These are phyloP conservation scores for Pongo abelii DNA, from an alignment of 2,113 vertebrate species.

Conservation along the genomic window DNA sequence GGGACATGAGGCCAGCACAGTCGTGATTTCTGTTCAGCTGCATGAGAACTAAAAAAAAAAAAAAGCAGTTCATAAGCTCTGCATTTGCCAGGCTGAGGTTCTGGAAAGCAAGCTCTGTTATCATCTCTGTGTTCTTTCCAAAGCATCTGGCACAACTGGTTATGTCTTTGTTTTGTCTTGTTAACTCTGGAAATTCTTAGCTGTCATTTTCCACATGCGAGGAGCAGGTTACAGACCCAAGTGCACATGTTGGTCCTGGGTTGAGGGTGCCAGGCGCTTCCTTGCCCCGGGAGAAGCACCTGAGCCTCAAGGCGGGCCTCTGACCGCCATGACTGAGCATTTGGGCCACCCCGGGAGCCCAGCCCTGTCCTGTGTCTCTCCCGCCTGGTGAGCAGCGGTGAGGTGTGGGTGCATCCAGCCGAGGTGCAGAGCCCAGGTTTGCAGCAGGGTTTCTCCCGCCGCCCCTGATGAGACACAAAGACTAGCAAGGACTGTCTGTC, in stretches of 20 bases:
- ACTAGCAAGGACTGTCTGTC: background rate
- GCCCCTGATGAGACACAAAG: no score
- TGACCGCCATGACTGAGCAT: rapidly evolving
- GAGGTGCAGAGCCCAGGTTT: background rate
- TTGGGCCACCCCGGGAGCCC: background rate
- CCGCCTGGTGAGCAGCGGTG: background rate
- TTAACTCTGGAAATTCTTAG: background rate
- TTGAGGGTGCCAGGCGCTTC: background rate
- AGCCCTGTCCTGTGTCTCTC: background rate
- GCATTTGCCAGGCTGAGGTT: background rate
- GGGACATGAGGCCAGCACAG: background rate
- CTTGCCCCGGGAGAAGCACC: background rate
- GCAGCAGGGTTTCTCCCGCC: background rate
- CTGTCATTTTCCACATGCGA: background rate
- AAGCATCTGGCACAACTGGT: background rate
- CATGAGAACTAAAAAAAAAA: background rate
- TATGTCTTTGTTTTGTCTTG: background rate
- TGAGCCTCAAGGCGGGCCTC: background rate
- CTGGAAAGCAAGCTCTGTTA: background rate
- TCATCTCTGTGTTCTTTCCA: background rate
- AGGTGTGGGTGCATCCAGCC: background rate
- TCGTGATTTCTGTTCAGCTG: background rate
- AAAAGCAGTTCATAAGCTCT: background rate
- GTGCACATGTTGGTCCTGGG: background rate
- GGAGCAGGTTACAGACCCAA: background rate